These are phyloP conservation scores for Porphyrio hochstetteri DNA, from an alignment of 2,113 vertebrate species.

Conservation along the genomic window DNA sequence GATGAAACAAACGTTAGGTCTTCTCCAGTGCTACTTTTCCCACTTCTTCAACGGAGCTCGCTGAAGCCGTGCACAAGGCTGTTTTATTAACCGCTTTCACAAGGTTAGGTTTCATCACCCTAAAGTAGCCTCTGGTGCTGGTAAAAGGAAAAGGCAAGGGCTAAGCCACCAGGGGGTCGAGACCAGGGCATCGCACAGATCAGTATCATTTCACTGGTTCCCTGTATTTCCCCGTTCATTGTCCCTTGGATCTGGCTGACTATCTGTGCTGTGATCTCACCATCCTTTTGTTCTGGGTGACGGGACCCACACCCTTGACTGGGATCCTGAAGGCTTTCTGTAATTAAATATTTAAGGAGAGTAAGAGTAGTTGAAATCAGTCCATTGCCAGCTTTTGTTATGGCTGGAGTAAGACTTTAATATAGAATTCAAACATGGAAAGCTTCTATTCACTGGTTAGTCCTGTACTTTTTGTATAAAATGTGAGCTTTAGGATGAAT, in stretches of 20 bases:
- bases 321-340: neutral
- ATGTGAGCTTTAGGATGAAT: neutral
- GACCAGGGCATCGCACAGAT: neutral
- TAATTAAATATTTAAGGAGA: neutral
- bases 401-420: neutral
- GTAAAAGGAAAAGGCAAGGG: neutral
- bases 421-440: neutral
- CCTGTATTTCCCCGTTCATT: neutral
- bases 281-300: neutral
- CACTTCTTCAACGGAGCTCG: neutral
- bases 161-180: neutral
- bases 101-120: neutral
- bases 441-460: neutral
- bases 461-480: neutral
- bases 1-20: neutral
- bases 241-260: neutral
- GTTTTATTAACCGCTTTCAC: neutral
- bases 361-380: neutral
- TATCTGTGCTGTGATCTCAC: neutral
- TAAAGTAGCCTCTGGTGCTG: neutral
- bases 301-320: neutral
- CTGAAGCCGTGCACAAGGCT: accelerated
- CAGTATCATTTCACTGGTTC: neutral
- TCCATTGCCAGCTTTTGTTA: neutral
- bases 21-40: neutral